Percentiles rank a stretch among this genome's conserved stretches.
These are phyloP conservation scores for Elysia crispata DNA, from an alignment of 2,888 invertebrate species.

Conservation along the genomic window DNA sequence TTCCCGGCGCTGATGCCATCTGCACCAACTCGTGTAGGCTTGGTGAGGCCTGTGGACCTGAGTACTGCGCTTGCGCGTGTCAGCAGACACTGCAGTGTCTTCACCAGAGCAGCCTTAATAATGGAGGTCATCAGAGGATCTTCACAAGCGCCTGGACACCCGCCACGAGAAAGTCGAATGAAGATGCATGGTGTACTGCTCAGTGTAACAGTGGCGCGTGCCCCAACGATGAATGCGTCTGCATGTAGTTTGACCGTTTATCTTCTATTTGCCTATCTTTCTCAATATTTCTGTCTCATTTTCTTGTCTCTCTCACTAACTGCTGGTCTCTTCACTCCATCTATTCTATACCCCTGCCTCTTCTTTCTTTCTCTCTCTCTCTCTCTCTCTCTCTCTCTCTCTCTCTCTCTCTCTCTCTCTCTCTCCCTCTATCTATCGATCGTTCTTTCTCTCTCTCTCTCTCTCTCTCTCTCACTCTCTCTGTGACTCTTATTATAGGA, in stretches of 20 bases:
- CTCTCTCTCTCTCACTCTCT: background rate
- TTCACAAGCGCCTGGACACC: background rate
- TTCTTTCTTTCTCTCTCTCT: background rate
- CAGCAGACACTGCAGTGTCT: background rate
- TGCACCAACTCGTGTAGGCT: slow-evolving; percentile 12
- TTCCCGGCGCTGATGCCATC: slow-evolving; percentile 22
- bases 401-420: background rate
- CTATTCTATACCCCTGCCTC: background rate
- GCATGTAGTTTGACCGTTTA: background rate
- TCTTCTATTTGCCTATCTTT: no score
- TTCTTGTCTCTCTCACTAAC: no score
- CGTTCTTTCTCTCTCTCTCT: background rate
- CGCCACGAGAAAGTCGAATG: background rate
- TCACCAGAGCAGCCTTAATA: background rate
- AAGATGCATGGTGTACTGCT: background rate
- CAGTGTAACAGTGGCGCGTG: slow-evolving; percentile 11
- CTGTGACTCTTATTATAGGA: background rate
- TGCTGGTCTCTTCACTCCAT: background rate
- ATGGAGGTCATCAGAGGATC: background rate
- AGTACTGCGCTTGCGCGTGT: slow-evolving; percentile 26
- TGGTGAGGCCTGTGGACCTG: background rate
- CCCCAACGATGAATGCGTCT: slow-evolving; percentile 3
- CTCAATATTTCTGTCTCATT: no score
- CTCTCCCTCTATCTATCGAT: background rate
- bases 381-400: background rate